Evolutionary conservation across 2,797 vertebrate genomes (phyloP), one percentile per base, ranked within the genome.

Genomic region (Protonibea diacanthus): DNA sequence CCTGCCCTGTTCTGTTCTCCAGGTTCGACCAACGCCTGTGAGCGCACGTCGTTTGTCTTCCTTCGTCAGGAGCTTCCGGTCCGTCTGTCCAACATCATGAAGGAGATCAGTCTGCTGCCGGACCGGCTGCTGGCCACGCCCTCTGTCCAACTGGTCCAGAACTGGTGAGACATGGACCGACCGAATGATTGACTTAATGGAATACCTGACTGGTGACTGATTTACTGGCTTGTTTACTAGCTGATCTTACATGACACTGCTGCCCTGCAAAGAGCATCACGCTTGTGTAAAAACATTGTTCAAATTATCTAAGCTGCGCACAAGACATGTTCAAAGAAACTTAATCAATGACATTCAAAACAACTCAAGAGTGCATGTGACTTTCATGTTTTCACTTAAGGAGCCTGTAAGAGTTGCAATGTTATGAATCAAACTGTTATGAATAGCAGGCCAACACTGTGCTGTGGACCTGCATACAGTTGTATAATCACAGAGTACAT

Each of bases 31-130:
- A 89, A 89, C 0, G 88, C 89, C 48, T 91, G 89, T 5, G 89
- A 91, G 53, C 88, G 82, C 59, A 91, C 89, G 0, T 91, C 97
- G 0, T 98, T 98, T 84, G 95, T 95, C 87, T 97, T 98, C 94
- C 93, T 98, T 56, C 94, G 96, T 3, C 97, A 98, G 88, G 97
- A 97, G 82, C 88, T 97, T 63, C 97, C 97, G 9, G 96, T 97
- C 66, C 95, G 97, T 74, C 52, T 97, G 86, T 96, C 96, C 83
- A 98, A 97, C 90, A 97, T 97, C 86, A 96, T 97, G 96, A 98
- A 98, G 89, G 96, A 98, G 94, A 96, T 98, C 83, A 96, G 94
- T 83, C 93, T 98, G 72, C 95, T 98, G 84, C 97, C 97, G 14
- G 95, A 96, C 76, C 95, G 94, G 47, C 95, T 98, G 67, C 92